A percentile compares a stretch with the other conserved stretches of the same genome.
Evolutionary conservation across 2,113 vertebrate genomes (phyloP).

Genomic region (Mellivora capensis): DNA sequence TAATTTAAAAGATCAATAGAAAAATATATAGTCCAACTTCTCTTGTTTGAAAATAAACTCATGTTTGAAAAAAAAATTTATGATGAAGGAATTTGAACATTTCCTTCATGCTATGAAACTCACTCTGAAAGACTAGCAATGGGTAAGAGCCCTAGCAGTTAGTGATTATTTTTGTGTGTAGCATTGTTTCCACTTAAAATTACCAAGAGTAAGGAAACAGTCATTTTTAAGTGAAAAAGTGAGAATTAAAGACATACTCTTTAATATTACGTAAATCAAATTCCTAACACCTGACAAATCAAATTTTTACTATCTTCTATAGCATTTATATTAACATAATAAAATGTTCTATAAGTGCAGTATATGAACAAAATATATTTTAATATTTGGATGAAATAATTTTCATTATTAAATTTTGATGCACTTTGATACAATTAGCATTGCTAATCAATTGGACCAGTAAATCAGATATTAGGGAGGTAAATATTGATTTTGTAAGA

Average conservation of each 20-base stretch:
- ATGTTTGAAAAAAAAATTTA: not conserved
- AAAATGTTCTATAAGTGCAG: slow-evolving; percentile 61
- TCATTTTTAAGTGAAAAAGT: slow-evolving; percentile 65
- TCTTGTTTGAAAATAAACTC: slow-evolving; percentile 3
- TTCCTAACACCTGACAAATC: slow-evolving; percentile 76
- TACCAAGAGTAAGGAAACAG: not conserved
- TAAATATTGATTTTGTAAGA: too few species aligned
- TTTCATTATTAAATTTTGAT: slow-evolving; percentile 66
- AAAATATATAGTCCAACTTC: not conserved
- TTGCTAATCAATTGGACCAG: slow-evolving; percentile 17
- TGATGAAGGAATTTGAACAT: not conserved
- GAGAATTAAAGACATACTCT: slow-evolving; percentile 45
- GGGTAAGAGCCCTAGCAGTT: not conserved
- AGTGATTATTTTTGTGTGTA: not conserved
- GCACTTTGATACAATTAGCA: not conserved
- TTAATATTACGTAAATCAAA: slow-evolving; percentile 70
- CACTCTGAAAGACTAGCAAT: not conserved
- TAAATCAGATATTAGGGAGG: slow-evolving; percentile 35
- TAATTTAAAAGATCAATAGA: not conserved
- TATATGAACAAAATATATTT: slow-evolving; percentile 63
- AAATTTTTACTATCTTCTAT: slow-evolving; percentile 65
- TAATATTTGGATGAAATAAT: slow-evolving; percentile 63
- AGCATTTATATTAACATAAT: slow-evolving; percentile 71
- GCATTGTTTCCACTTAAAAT: not conserved
- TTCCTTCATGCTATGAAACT: not conserved